Conservation (phyloP, 2,797 vertebrate species). For the Delichon dasypus region DNA sequence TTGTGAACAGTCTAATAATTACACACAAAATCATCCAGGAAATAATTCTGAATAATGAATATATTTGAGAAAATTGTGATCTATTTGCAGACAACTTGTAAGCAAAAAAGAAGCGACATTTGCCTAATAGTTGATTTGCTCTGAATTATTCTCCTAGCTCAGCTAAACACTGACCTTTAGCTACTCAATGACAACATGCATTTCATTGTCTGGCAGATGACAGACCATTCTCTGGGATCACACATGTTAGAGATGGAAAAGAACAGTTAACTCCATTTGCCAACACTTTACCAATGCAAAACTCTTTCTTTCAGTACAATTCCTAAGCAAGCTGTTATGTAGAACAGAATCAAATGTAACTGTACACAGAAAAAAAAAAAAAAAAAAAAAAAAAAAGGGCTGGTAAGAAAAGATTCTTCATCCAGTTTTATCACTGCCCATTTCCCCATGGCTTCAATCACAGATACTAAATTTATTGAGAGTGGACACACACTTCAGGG, state of each 20-base stretch:
- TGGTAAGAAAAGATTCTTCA: background rate
- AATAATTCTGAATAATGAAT: constrained; percentile 63
- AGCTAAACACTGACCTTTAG: constrained; percentile 66
- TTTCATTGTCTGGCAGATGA: constrained; percentile 38
- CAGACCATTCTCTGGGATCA: background rate
- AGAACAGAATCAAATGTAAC: background rate
- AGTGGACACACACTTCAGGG: background rate
- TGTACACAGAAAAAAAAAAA: background rate
- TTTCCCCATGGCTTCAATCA: background rate
- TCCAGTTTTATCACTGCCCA: background rate
- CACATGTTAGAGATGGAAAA: background rate
- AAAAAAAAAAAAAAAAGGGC: background rate
- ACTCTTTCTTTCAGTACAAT: background rate
- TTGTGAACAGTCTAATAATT: constrained; percentile 62
- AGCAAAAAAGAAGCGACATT: constrained; percentile 41
- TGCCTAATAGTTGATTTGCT: constrained; percentile 61
- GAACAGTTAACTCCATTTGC: background rate
- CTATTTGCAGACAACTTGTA: constrained; percentile 63
- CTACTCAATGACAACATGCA: constrained; percentile 36
- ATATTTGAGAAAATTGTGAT: constrained; percentile 64
- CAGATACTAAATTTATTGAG: background rate
- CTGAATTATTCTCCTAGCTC: constrained; percentile 61
- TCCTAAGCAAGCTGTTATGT: background rate
- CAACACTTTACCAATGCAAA: background rate
- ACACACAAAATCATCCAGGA: constrained; percentile 55